Percentiles rank a stretch among this genome's conserved stretches.
Evolutionary conservation across 2,888 invertebrate genomes (phyloP).

Genomic region (Cyaniris semiargus): DNA sequence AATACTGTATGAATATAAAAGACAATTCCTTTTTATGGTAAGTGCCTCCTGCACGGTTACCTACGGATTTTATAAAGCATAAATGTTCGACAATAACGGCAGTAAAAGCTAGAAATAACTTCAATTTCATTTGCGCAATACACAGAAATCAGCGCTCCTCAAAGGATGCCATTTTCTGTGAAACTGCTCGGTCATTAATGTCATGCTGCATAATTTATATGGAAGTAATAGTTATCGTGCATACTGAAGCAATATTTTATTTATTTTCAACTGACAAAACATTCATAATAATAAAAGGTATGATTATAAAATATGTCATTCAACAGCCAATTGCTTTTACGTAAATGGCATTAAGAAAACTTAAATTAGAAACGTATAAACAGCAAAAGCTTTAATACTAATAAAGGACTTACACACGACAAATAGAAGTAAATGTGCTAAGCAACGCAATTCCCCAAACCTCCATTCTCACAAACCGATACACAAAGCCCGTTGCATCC

Average conservation of each 20-base stretch:
- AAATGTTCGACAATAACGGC: conserved; percentile 1
- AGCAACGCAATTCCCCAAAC: neutral
- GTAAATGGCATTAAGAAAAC: too few species aligned
- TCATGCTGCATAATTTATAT: neutral
- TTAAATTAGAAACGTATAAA: too few species aligned
- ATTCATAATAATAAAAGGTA: neutral
- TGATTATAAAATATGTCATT: neutral
- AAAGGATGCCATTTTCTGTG: neutral
- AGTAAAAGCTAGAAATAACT: neutral
- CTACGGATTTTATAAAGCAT: conserved; percentile 10
- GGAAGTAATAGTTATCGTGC: neutral
- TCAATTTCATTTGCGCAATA: neutral
- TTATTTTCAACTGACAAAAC: neutral
- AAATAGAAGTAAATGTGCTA: too few species aligned
- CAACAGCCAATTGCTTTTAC: neutral
- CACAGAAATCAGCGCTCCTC: neutral
- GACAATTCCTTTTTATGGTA: conserved; percentile 20
- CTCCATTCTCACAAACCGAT: neutral
- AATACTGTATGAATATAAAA: conserved; percentile 17
- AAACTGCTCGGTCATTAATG: neutral
- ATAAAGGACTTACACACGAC: too few species aligned
- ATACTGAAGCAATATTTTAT: neutral
- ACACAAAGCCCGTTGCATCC: neutral
- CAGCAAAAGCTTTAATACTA: too few species aligned
- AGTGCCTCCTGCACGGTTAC: conserved; percentile 8